These are phyloP conservation scores for Danio rerio DNA, from an alignment of 2,113 vertebrate species.

Conservation along the genomic window GRCz12tu NC_133177.1:59390501-59391000, in stretches of 20 bases:
- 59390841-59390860: conserved; percentile 24
- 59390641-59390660: too few species aligned
- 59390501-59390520: conserved; percentile 40
- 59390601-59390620: background rate
- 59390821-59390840: conserved; percentile 32
- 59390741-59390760: conserved; percentile 66
- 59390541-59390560: background rate
- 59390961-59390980: conserved; percentile 26
- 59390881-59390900: conserved; percentile 38
- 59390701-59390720: background rate
- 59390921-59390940: background rate
- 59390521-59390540: background rate
- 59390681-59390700: background rate
- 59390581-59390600: background rate
- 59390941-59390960: conserved; percentile 1
- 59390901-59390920: conserved; percentile 26
- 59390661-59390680: background rate
- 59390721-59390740: conserved; percentile 25
- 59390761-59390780: conserved; percentile 46
- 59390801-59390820: conserved; percentile 48
- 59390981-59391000: conserved; percentile 1
- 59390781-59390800: conserved; percentile 51
- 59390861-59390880: conserved; percentile 44
- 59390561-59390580: conserved; percentile 1
- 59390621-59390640: background rate